Percentiles rank a stretch among this genome's conserved stretches.
These are phyloP conservation scores for Plestiodon gilberti DNA, from an alignment of 2,113 vertebrate species.

Conservation along the genomic window DNA sequence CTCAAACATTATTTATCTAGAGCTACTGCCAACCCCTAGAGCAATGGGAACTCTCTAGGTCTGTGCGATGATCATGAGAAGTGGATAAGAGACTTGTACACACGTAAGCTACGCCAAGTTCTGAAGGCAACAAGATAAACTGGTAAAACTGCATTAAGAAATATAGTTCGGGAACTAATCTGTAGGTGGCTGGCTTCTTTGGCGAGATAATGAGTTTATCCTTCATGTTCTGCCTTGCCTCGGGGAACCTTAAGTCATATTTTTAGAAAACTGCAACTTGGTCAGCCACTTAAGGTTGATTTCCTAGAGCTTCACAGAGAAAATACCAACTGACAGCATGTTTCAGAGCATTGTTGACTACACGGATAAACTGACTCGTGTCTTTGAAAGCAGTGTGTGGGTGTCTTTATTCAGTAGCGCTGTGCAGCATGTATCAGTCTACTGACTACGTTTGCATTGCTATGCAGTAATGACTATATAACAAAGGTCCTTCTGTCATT, in stretches of 20 bases:
- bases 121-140: constrained; percentile 22
- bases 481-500: constrained; percentile 23
- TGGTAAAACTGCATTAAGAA: constrained; percentile 39
- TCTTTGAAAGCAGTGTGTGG: constrained; percentile 5
- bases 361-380: constrained; percentile 4
- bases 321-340: background rate
- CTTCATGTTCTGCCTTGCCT: constrained; percentile 36
- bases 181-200: constrained; percentile 12
- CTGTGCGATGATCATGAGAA: constrained; percentile 21
- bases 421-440: background rate
- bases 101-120: constrained; percentile 28
- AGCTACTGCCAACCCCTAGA: constrained; percentile 37
- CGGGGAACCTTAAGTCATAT: constrained; percentile 33
- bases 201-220: constrained; percentile 35
- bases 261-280: constrained; percentile 26
- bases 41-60: constrained; percentile 24
- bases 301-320: constrained; percentile 7
- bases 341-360: background rate
- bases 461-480: constrained; percentile 15
- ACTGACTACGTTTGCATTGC: constrained; percentile 4
- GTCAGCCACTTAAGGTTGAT: constrained; percentile 9
- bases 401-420: constrained; percentile 25
- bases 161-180: constrained; percentile 22
- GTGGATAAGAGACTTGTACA: constrained; percentile 13
- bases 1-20: constrained; percentile 18